A percentile compares a stretch with the other conserved stretches of the same genome.
Conservation (phyloP, 2,888 invertebrate species). For the Pristionchus japonicus region DNA sequence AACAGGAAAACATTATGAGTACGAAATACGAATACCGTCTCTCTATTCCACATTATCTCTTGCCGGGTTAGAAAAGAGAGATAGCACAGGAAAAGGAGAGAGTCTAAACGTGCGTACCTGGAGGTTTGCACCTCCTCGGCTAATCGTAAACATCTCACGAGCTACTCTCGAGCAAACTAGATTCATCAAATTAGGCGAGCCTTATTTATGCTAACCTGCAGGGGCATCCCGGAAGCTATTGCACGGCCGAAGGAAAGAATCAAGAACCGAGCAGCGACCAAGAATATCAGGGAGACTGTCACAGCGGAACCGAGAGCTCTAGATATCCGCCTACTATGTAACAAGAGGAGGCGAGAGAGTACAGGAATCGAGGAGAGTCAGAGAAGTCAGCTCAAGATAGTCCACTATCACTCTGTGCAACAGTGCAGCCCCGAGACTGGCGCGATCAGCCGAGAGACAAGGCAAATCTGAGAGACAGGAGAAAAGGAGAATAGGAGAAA, state of each 20-base stretch:
- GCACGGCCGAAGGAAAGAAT: neutral
- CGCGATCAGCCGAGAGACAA: neutral
- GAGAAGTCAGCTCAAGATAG: neutral
- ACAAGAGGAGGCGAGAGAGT: too few relatives aligned
- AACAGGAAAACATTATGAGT: neutral
- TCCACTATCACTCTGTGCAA: neutral
- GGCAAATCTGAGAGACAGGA: neutral
- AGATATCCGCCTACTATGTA: too few relatives aligned
- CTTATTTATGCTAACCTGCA: conserved; percentile 13
- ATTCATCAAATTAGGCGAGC: neutral
- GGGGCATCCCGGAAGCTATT: neutral
- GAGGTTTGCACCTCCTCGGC: neutral
- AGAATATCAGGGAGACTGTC: too few relatives aligned
- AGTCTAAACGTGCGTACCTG: neutral
- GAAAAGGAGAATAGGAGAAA: neutral
- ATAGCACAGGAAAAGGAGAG: neutral
- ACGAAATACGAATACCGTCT: too few relatives aligned
- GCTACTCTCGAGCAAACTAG: neutral
- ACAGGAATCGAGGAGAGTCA: too few relatives aligned
- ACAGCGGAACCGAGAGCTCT: too few relatives aligned
- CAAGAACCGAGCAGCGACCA: neutral
- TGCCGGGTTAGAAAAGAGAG: neutral
- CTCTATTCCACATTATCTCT: neutral
- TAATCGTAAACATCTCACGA: conserved; percentile 31
- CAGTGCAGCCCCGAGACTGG: neutral